Conservation (phyloP, 2,888 invertebrate species). For the Dryobota labecula region DNA sequence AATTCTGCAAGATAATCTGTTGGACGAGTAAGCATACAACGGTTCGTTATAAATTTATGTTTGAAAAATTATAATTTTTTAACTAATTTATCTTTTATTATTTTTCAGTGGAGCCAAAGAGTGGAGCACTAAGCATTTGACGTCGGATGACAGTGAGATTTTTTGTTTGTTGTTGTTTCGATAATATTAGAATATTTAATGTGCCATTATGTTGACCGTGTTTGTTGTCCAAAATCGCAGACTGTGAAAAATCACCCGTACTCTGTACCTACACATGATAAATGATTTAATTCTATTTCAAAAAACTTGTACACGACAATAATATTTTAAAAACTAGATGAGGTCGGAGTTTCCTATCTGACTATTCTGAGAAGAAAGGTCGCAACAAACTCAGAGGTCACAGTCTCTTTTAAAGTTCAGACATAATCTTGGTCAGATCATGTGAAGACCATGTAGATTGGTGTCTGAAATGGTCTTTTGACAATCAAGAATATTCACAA, state of each 20-base stretch:
- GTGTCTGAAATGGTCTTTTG: too few species aligned
- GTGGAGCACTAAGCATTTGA: constrained; percentile 38
- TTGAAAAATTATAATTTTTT: neutral
- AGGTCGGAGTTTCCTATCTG: too few species aligned
- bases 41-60: constrained; percentile 5
- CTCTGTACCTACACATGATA: neutral
- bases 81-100: neutral
- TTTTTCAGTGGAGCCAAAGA: constrained; percentile 23
- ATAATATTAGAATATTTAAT: neutral
- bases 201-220: neutral
- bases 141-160: constrained; percentile 44
- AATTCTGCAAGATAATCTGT: constrained; percentile 31
- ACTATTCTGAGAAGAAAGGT: too few species aligned
- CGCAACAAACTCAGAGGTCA: too few species aligned
- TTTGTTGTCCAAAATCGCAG: neutral
- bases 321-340: too few species aligned
- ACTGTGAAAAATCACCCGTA: neutral
- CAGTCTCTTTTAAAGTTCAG: too few species aligned
- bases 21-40: constrained; percentile 32
- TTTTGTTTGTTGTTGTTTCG: neutral
- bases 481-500: too few species aligned
- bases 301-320: too few species aligned
- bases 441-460: too few species aligned
- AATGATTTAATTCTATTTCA: too few species aligned
- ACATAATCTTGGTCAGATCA: too few species aligned